Evolutionary conservation across 30 jellyfish, hydroid and myxozoan genomes (phyloP).

Genomic region (Chrysaora quinquecirrha): DNA sequence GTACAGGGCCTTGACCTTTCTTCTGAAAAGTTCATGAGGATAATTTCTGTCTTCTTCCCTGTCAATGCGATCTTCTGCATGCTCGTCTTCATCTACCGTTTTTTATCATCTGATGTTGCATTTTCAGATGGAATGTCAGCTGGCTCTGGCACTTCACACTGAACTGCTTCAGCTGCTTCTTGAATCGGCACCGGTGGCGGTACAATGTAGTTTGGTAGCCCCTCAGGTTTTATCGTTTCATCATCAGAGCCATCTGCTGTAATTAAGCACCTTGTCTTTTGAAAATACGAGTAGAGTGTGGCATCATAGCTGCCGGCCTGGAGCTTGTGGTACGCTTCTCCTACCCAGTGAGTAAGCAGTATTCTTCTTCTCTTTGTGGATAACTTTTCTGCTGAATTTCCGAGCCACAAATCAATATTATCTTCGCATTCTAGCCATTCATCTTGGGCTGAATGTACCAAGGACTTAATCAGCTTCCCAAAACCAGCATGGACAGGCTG

Average conservation of each 20-base stretch:
- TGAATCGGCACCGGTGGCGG: constrained; percentile 7
- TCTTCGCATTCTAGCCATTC: constrained; percentile 59
- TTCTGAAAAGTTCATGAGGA: too few species aligned
- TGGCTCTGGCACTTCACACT: constrained; percentile 5
- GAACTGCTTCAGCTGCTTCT: background rate
- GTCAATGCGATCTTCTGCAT: too few species aligned
- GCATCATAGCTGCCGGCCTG: background rate
- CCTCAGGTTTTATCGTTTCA: constrained; percentile 7
- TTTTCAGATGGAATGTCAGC: too few species aligned
- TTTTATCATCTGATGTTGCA: too few species aligned
- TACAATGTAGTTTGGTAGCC: constrained; percentile 1
- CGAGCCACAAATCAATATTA: constrained; percentile 53
- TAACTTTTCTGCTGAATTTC: constrained; percentile 19
- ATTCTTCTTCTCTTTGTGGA: constrained; percentile 46
- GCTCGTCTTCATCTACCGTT: too few species aligned
- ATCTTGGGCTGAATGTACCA: constrained; percentile 19
- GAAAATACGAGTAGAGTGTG: background rate
- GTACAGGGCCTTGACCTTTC: too few species aligned
- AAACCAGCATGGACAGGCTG: constrained; percentile 56
- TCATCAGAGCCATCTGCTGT: constrained; percentile 14
- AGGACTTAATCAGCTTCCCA: constrained; percentile 7
- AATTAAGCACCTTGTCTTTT: constrained; percentile 6
- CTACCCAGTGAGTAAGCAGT: constrained; percentile 61
- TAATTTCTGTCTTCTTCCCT: too few species aligned
- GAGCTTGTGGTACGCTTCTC: constrained; percentile 37